These are phyloP conservation scores for Eumeta japonica DNA, from an alignment of 1,140 invertebrate genomes.

Conservation along the genomic window DNA sequence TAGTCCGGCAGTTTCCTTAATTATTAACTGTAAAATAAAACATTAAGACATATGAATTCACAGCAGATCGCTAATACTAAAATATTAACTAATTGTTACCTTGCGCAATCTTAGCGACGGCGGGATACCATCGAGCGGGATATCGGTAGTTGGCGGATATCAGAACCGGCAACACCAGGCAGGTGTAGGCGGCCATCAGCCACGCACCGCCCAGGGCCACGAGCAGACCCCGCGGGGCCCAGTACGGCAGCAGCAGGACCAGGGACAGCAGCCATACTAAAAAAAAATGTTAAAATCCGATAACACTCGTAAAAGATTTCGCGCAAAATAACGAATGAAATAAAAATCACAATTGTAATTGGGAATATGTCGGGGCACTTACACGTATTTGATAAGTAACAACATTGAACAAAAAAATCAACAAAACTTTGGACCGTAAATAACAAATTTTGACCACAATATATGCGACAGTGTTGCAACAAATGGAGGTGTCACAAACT, in stretches of 20 bases:
- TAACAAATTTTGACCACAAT: too few relatives aligned
- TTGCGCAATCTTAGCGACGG: conserved; percentile 37
- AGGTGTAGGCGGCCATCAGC: conserved; percentile 64
- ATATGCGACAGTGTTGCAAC: too few relatives aligned
- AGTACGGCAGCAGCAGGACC: conserved; percentile 63
- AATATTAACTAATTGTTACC: conserved; percentile 22
- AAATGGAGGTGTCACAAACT: too few relatives aligned
- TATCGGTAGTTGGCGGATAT: conserved; percentile 68
- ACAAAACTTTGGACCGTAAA: too few relatives aligned
- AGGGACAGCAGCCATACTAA: conserved; percentile 65
- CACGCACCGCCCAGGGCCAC: conserved; percentile 61
- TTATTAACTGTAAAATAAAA: too few relatives aligned
- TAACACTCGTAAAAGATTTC: background rate
- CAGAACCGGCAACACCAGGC: conserved; percentile 62
- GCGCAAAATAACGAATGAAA: conserved; percentile 1
- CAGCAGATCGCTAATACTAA: background rate
- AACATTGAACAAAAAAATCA: too few relatives aligned
- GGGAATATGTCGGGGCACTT: too few relatives aligned
- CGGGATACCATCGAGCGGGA: conserved; percentile 57
- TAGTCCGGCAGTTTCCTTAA: too few relatives aligned
- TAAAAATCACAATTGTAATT: background rate
- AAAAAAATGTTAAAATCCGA: too few relatives aligned
- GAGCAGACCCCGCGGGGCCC: conserved; percentile 52
- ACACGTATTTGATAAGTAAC: too few relatives aligned
- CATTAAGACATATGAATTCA: too few relatives aligned